A percentile compares a stretch with the other conserved stretches of the same genome.
Evolutionary conservation across 2,797 vertebrate species (phyloP).

Genomic region (Antrozous pallidus): DNA sequence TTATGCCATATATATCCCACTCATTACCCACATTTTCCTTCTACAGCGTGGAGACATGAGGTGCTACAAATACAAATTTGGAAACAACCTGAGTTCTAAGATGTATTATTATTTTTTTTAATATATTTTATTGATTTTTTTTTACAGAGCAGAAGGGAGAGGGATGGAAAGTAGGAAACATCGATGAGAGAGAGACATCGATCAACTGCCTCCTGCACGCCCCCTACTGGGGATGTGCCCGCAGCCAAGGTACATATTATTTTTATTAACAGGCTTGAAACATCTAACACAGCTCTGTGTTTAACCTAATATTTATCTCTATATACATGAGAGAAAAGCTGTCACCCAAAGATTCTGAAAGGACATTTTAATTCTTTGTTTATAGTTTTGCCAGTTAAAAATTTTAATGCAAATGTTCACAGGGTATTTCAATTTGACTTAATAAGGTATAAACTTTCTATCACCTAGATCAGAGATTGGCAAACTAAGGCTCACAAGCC

Average conservation of each 20-base stretch:
- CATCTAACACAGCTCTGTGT: not conserved
- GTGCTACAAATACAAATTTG: not conserved
- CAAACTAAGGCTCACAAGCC: too few species aligned
- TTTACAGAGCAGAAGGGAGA: too few species aligned
- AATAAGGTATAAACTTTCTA: not conserved
- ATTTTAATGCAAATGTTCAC: not conserved
- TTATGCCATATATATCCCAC: not conserved
- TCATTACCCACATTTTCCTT: not conserved
- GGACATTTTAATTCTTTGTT: not conserved
- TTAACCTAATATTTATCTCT: not conserved
- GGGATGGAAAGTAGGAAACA: too few species aligned
- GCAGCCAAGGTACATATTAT: too few species aligned
- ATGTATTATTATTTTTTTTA: not conserved
- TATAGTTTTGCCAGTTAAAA: slow-evolving; percentile 20
- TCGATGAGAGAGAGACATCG: too few species aligned
- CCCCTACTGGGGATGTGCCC: too few species aligned
- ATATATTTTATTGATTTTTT: too few species aligned
- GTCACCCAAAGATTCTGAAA: not conserved
- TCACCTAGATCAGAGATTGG: not conserved
- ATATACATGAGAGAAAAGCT: not conserved
- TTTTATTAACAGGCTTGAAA: not conserved
- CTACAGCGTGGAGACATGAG: not conserved
- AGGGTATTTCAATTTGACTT: not conserved
- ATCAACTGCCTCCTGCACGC: too few species aligned
- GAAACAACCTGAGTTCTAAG: not conserved